Percentiles rank a stretch among this genome's conserved stretches.
These are phyloP conservation scores for Eudyptes chrysolophus DNA, from an alignment of 2,113 vertebrate genomes.

Conservation along the genomic window DNA sequence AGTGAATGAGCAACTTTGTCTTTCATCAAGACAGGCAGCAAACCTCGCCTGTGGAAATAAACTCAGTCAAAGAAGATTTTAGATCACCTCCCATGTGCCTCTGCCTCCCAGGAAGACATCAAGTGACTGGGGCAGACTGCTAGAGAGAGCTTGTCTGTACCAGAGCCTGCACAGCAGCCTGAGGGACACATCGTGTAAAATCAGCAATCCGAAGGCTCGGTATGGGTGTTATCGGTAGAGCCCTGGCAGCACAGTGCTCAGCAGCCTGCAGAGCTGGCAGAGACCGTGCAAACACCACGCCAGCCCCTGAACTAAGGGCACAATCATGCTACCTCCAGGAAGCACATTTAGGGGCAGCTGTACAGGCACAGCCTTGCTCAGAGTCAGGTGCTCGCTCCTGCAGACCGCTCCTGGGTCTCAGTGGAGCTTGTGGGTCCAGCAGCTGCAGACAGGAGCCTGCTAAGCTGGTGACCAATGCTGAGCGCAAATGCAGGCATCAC, in stretches of 20 bases:
- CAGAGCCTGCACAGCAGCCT: background rate
- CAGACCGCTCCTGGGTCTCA: rapidly evolving
- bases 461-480: background rate
- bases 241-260: rapidly evolving
- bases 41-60: background rate
- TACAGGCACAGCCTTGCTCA: background rate
- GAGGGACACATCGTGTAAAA: rapidly evolving
- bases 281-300: too few relatives aligned
- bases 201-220: rapidly evolving
- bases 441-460: background rate
- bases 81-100: background rate
- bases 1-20: background rate
- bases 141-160: background rate
- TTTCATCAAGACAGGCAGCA: background rate
- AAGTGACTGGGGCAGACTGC: background rate
- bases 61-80: background rate
- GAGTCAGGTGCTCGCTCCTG: background rate
- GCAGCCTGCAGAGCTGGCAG: background rate
- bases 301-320: background rate
- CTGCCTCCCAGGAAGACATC: background rate
- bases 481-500: background rate
- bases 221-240: background rate
- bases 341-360: background rate
- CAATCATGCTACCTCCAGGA: background rate
- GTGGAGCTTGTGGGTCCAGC: too few relatives aligned